Evolutionary conservation across 2,113 vertebrate genomes (phyloP), one percentile per base, ranked within the genome.

Genomic region (Melanerpes aurifrons): DNA sequence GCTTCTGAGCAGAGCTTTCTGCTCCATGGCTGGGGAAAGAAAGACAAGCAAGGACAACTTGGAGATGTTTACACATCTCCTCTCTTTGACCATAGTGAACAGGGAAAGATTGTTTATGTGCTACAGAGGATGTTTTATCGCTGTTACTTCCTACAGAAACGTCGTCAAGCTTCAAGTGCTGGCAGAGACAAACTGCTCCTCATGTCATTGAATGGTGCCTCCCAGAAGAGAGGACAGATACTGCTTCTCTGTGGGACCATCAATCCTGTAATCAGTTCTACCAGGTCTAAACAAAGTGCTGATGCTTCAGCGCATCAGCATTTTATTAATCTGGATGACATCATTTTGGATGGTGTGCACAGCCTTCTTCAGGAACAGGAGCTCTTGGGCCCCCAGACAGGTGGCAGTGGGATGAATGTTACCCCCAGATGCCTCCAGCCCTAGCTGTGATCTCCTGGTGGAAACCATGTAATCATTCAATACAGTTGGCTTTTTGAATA

Each of bases 101-200:
- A 81, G 90, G 86, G 73, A 73, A 93, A 91, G 89, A 88, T 5
- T 93, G 82, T 97, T 97, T 97, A 97, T 63, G 68, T 45, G 50
- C 68, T 93, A 40, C 73, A 86, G 81, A 95, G 94, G 95, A 97
- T 96, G 94, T 95, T 97, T 96, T 97, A 95, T 79, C 81, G 53
- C 82, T 88, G 92, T 83, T 85, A 91, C 87, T 97, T 96, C 95
- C 93, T 91, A 94, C 86, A 82, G 85, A 82, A 96, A 78, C 0
- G 10, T 90, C 86, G 92, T 95, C 89, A 40, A 56, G 70, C 77
- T 94, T 81, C 7, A 9, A 95, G 77, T 32, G 63, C 57, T 96
- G 96, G 94, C 91, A 94, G 80, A 37, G 37, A 50, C 70, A 86
- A 62, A 82, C 59, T 45, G 9, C 61, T 56, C 37, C 89, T 68